Conservation (phyloP, 2,797 vertebrate species). For the Thaleichthys pacificus region DNA sequence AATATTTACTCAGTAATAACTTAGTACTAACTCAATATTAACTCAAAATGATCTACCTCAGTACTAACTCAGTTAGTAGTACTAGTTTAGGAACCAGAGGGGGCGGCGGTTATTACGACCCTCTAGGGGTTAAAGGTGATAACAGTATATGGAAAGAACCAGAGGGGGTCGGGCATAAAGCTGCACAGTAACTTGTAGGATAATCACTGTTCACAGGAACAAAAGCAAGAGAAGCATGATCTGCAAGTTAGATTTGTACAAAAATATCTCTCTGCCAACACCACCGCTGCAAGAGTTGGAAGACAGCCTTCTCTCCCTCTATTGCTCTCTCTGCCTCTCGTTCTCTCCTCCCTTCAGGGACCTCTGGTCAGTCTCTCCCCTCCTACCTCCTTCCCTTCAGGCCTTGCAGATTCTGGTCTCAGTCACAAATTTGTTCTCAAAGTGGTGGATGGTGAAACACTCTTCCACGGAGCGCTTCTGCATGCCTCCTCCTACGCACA, state of each 20-base stretch:
- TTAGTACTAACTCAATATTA: constrained; percentile 48
- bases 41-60: neutral
- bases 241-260: constrained; percentile 57
- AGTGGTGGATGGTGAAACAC: constrained; percentile 89
- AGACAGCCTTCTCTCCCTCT: constrained; percentile 34
- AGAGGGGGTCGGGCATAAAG: constrained; percentile 34
- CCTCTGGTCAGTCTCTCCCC: constrained; percentile 4
- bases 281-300: constrained; percentile 39
- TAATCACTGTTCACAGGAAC: constrained; percentile 58
- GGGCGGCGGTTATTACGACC: constrained; percentile 34
- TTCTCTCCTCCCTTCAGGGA: neutral
- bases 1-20: constrained; percentile 9
- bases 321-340: constrained; percentile 1
- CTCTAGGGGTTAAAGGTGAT: constrained; percentile 19
- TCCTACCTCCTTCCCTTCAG: constrained; percentile 59
- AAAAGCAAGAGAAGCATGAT: constrained; percentile 59
- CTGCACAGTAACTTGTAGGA: constrained; percentile 46
- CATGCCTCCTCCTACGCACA: constrained; percentile 73
- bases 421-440: constrained; percentile 89
- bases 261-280: constrained; percentile 57
- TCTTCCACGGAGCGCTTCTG: constrained; percentile 87
- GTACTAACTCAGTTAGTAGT: no score
- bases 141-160: constrained; percentile 15
- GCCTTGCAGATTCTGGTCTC: constrained; percentile 90
- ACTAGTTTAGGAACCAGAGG: neutral